Evolutionary conservation across 2,888 invertebrate species (phyloP), one percentile per base, ranked within the genome.

Genomic region (Drosophila pegasa): DNA sequence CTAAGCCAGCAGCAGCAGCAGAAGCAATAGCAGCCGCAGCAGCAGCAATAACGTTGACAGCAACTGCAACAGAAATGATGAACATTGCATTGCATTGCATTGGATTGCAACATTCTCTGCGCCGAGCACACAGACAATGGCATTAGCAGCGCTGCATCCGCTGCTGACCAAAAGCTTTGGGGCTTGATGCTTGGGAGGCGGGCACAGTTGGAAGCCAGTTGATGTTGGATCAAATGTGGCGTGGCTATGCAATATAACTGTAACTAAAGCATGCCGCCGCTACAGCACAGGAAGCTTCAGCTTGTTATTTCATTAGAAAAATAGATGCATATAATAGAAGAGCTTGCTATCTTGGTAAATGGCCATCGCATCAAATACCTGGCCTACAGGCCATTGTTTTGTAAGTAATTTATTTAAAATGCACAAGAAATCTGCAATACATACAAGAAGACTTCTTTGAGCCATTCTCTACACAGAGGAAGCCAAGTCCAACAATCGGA

Each of bases 141-240:
- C 60, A 74, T 37, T 16, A 38, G 18, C 37, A 14, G 60, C 60
- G 60, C 20, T 56, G 57, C 69, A 55, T 41, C 43, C 47, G 55
- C 55, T 16, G 55, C 58, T 16, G 56, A 64, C 52, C 48, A 60
- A 61, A 61, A 55, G 63, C 75, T 78, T 56, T 50, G 25, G 25
- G 47, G 62, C 64, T 31, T 77, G 60, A 51, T 55, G 56, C 27
- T 56, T 43, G 16, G 77, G 47, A 51, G 74, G 60, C 50, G 63
- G 68, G 47, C 40, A 57, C 59, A 50, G 57, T 66, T 63, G 75
- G 65, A 64, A 76, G 77, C 65, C 52, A 67, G 72, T 60, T 79
- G 66, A 76, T 76, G 78, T 55, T 64, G 60, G 80, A 55, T 82
- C 50, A 67, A 40, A 71, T 71, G 62, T 64, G 67, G 58, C 67